A percentile compares a stretch with the other conserved stretches of the same genome.
phyloP scores from a whole-genome alignment of 2,113 vertebrate species.

The Connochaetes taurinus region DNA sequence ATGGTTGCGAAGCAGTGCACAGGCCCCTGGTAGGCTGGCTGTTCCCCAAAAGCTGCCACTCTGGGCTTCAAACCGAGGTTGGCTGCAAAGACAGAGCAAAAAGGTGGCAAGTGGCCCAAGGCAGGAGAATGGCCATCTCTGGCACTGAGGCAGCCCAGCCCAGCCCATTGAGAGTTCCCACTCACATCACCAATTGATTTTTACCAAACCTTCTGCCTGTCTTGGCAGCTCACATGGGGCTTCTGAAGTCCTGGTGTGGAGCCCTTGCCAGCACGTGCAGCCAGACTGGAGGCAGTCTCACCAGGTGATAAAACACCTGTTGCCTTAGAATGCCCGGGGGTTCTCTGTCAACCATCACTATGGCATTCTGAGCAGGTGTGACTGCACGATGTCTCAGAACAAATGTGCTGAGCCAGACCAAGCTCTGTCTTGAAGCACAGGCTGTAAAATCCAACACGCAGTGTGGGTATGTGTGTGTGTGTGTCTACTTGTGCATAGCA shows the following conservation, averaged over 20 bases:
- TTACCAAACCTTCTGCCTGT: not conserved
- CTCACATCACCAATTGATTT: not conserved
- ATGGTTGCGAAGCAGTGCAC: conserved; percentile 91
- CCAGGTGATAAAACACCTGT: not conserved
- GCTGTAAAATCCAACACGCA: not conserved
- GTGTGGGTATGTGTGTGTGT: not conserved
- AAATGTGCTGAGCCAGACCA: not conserved
- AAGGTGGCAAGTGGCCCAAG: not conserved
- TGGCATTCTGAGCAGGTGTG: not conserved
- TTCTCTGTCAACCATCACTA: not conserved
- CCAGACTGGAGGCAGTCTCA: not conserved
- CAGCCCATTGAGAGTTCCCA: not conserved
- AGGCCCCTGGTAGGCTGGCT: conserved; percentile 85
- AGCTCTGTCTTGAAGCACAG: not conserved
- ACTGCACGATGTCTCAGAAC: not conserved
- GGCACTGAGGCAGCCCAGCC: not conserved
- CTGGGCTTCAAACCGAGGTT: conserved; percentile 77
- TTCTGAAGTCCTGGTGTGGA: not conserved
- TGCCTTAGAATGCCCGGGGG: not conserved
- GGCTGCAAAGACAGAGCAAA: conserved; percentile 73
- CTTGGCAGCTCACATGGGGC: not conserved
- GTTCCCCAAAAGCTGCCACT: conserved; percentile 69
- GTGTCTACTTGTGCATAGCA: not conserved
- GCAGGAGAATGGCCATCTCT: not conserved
- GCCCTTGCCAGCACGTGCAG: not conserved